These are phyloP conservation scores for Zosterops borbonicus DNA, from an alignment of 2,113 vertebrate species.

Conservation along the genomic window DNA sequence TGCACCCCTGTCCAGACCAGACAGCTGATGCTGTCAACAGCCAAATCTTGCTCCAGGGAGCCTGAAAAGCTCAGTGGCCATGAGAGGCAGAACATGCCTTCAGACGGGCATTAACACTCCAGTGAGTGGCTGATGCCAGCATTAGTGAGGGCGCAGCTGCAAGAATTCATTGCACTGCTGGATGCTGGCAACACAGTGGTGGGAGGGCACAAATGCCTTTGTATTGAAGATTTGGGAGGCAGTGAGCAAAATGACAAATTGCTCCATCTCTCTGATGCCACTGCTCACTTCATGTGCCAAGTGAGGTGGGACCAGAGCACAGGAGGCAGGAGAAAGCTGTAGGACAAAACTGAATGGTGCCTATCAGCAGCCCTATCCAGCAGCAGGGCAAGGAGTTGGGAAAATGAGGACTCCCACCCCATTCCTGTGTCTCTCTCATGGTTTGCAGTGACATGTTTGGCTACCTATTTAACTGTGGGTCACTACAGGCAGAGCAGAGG, in stretches of 20 bases:
- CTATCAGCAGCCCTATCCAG: neutral
- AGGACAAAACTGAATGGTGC: neutral
- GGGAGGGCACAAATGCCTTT: neutral
- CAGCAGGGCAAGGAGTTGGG: neutral
- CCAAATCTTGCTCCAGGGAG: slow-evolving; percentile 32
- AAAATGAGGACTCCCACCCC: neutral
- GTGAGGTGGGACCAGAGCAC: neutral
- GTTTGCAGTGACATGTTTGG: neutral
- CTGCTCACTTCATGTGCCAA: neutral
- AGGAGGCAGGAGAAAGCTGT: neutral
- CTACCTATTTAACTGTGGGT: neutral
- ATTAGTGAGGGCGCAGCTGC: slow-evolving; percentile 17
- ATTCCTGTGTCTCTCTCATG: neutral
- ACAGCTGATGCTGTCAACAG: slow-evolving; percentile 25
- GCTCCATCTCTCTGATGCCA: neutral
- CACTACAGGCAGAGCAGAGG: neutral
- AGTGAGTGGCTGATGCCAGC: neutral
- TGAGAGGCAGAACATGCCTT: slow-evolving; percentile 49
- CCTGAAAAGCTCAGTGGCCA: slow-evolving; percentile 15
- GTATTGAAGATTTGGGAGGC: neutral
- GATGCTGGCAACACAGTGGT: slow-evolving; percentile 26
- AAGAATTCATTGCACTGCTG: slow-evolving; percentile 47
- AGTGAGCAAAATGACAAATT: neutral
- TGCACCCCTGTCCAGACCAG: neutral
- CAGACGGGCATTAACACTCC: slow-evolving; percentile 25